Base-by-base conservation (phyloP, 2,888 invertebrate genomes). In the Eupithecia dodoneata region DNA sequence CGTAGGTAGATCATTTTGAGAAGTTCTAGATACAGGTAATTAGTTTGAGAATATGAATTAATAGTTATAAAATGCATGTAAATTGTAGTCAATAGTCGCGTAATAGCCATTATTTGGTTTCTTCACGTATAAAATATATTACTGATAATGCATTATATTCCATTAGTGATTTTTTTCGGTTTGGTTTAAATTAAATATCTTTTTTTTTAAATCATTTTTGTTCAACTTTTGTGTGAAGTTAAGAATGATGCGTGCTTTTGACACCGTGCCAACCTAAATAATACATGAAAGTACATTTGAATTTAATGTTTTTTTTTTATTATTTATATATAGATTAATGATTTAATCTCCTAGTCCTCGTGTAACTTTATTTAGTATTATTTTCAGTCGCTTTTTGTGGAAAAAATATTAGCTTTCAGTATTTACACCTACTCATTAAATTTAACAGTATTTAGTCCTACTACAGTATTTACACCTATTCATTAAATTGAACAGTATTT, bases 111-210 rank as follows among this genome's bases (percentile, higher is more conserved):
- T 93, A 91, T 93, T 91, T 87, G 88, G 87, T 92, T 93, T 90
- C 87, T 90, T 91, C 87, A 89, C 87, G 87, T 92, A 93, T 92
- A 92, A 92, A 89, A 90, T 90, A 92, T 94, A 93, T 92, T 92
- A 93, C 88, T 92, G 74, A 78, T 78, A 76, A 74, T 45, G 65
- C 18, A 73, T 75, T 75, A 13, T 69, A 52, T 65, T 67, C 59
- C 42, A 12, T 41, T 59, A 75, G 77, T 71, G 66, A 9, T 78
- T 73, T 72, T 63, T 69, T 42, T 66, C 15, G 55, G n/a, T 66
- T 66, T 9, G 15, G 15, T 65, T 41, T 41, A 65, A 41, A n/a
- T n/a, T n/a, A n/a, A n/a, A n/a, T n/a, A n/a, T n/a, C 15, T 52
- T 9, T 7, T n/a, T n/a, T 55, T 0, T 55, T 0, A 6, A 55